Evolutionary conservation across 92 coral and sea anemone genomes (phyloP).

Genomic region (Phenganax marumi): DNA sequence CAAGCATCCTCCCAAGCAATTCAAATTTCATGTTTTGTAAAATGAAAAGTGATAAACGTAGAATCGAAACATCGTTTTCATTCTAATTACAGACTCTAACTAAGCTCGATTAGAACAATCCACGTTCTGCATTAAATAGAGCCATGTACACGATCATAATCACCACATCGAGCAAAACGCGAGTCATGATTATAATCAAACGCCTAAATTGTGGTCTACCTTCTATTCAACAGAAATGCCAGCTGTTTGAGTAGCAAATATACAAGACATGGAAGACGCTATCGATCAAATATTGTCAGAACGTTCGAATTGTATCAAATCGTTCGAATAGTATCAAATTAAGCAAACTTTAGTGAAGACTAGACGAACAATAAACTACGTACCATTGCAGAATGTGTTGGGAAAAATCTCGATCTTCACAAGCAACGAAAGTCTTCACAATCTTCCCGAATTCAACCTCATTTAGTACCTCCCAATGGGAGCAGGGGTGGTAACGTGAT

Average conservation of each 20-base stretch:
- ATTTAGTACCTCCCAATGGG: conserved; percentile 18
- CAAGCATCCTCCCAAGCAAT: no score
- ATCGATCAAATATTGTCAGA: not conserved
- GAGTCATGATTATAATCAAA: not conserved
- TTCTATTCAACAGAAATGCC: not conserved
- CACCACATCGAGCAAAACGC: not conserved
- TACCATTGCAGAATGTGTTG: not conserved
- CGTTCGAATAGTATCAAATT: conserved; percentile 8
- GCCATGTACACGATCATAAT: not conserved
- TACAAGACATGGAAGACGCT: no score
- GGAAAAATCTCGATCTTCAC: not conserved
- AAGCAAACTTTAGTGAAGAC: not conserved
- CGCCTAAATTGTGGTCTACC: conserved; percentile 9
- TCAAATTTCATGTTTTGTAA: no score
- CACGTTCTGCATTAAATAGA: not conserved
- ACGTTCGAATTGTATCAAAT: not conserved
- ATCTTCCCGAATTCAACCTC: conserved; percentile 12
- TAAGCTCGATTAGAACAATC: not conserved
- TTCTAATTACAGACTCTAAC: not conserved
- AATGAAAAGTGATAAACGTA: not conserved
- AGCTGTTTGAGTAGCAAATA: not conserved
- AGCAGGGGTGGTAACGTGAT: no score
- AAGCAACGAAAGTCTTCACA: not conserved
- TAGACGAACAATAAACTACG: not conserved
- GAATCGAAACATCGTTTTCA: not conserved